phyloP scores from a whole-genome alignment of 1,140 invertebrate genomes.

The Euura lappo region DNA sequence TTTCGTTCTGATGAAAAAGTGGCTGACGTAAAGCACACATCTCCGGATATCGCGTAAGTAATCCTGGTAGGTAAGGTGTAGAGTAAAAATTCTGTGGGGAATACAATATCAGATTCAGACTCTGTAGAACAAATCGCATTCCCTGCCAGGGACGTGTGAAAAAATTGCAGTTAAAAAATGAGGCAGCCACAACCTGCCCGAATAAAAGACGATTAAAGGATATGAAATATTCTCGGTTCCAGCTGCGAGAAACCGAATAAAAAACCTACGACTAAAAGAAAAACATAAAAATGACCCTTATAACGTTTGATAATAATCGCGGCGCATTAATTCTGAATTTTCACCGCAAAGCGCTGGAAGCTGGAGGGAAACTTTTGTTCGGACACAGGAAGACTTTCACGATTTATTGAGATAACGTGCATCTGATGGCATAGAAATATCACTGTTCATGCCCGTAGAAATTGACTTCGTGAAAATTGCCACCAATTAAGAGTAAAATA shows the following conservation, averaged over 20 bases:
- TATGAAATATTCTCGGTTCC: too few species aligned
- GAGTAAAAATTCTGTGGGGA: not conserved
- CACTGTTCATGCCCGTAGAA: not conserved
- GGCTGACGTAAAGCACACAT: slow-evolving; percentile 2
- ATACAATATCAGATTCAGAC: not conserved
- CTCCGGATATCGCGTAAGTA: not conserved
- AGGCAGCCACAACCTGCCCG: not conserved
- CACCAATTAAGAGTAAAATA: too few species aligned
- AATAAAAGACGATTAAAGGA: not conserved
- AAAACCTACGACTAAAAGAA: not conserved
- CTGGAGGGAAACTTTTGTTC: not conserved
- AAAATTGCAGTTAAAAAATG: not conserved
- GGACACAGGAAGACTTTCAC: not conserved
- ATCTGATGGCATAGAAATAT: not conserved
- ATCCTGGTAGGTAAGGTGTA: not conserved
- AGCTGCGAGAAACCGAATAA: not conserved
- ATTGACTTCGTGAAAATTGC: too few species aligned
- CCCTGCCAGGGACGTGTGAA: not conserved
- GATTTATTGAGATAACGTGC: not conserved
- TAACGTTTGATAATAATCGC: not conserved
- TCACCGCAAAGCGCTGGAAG: not conserved
- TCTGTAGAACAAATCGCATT: not conserved
- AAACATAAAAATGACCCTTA: not conserved
- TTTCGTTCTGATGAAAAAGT: not conserved
- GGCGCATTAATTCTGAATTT: not conserved